phyloP scores from a whole-genome alignment of 2,888 invertebrate genomes.

The Invenusta paracnida region DNA sequence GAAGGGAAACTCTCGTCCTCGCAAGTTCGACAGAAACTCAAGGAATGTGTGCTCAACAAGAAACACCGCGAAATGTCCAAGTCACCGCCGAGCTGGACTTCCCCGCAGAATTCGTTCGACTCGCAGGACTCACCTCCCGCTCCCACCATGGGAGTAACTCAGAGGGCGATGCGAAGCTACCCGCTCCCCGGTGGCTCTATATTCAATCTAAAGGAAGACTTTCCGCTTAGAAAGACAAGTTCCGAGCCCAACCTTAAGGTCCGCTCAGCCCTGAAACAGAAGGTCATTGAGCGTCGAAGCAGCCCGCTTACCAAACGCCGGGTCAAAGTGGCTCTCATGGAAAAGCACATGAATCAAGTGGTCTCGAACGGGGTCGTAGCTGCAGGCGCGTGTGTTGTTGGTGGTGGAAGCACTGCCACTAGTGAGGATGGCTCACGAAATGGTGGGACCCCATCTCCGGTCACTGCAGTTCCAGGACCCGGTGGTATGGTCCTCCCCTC shows the following conservation, averaged over 20 bases:
- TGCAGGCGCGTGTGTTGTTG: neutral
- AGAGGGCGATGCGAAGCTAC: slow-evolving; percentile 39
- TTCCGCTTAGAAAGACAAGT: slow-evolving; percentile 63
- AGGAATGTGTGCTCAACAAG: slow-evolving; percentile 72
- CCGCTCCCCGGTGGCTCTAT: slow-evolving; percentile 41
- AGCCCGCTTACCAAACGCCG: slow-evolving; percentile 77
- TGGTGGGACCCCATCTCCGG: neutral
- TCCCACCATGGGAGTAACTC: neutral
- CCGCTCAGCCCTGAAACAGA: slow-evolving; percentile 68
- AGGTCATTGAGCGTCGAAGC: slow-evolving; percentile 80
- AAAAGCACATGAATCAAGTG: slow-evolving; percentile 28
- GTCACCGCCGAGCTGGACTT: slow-evolving; percentile 63
- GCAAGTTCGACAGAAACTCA: slow-evolving; percentile 89
- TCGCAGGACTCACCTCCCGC: slow-evolving; percentile 38
- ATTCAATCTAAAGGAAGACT: slow-evolving; percentile 38
- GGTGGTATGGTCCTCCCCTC: slow-evolving; percentile 20
- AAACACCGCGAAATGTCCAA: slow-evolving; percentile 60
- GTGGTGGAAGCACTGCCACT: neutral
- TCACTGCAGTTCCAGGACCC: slow-evolving; percentile 15
- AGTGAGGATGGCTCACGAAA: neutral
- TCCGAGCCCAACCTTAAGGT: slow-evolving; percentile 84
- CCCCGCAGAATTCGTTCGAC: slow-evolving; percentile 43
- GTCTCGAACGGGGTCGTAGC: neutral
- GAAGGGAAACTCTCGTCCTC: slow-evolving; percentile 67
- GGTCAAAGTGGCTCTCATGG: slow-evolving; percentile 33